Base-by-base conservation (phyloP, 2,888 invertebrate species). In the Melanostoma mellinum region DNA sequence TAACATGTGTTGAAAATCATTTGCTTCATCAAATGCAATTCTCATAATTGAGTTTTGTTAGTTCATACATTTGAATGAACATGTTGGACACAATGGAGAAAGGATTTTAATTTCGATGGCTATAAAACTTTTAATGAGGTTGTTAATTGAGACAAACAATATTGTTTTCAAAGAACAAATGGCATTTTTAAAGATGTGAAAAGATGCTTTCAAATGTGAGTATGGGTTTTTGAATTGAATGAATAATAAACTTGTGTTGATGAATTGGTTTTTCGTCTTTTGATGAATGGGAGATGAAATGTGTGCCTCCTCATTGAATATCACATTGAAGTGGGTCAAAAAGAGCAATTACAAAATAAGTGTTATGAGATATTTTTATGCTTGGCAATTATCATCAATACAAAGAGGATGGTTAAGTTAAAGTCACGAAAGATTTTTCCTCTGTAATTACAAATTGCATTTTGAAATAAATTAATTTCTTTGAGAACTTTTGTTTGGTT, bases 101-200 rank as follows among this genome's bases (percentile, higher is more conserved):
- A 52, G 52, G 63, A 65, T 58, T 50, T 56, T 33, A 33, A 50
- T 6, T 48, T 55, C 10, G 5, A 56, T 50, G 63, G 56, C 68
- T 74, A 63, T 80, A 52, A 80, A 71, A 65, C 5, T 44, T 75
- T 74, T 74, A 74, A 71, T 56, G 55, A 46, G 48, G 40, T 6
- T 71, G 48, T 56, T 65, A 72, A 78, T 69, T 75, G 53, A 32
- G 56, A 40, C 32, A 65, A 60, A 50, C 20, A 20, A 75, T 52
- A 68, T 50, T 32, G 61, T 63, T 69, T 80, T 48, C 30, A 60
- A 36, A 80, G 75, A 71, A 75, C 52, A 75, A 75, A 75, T 75
- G 75, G 63, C 46, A 55, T 73, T 73, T 73, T 73, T 20, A 8
- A 58, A 67, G 56, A 56, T 42, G 8, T 2, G 6, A 4, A 20